Evolutionary conservation across 2,797 vertebrate species (phyloP), one percentile per base, ranked within the genome.

Genomic region (Percopsis omiscomaycus): DNA sequence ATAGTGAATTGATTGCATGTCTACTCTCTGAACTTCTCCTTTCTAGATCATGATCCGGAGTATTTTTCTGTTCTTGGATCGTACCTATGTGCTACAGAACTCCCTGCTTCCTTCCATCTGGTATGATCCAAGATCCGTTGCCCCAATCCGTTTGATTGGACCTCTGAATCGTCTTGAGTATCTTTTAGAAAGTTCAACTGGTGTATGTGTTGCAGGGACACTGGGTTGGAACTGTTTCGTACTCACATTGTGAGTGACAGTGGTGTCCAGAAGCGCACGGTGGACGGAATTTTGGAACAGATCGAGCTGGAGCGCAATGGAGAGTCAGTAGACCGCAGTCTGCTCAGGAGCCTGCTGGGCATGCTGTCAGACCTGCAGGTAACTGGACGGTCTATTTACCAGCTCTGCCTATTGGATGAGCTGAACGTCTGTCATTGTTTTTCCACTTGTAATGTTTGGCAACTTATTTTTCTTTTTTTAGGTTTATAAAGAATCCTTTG

Each of bases 311-410:
- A 99, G 77, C 92, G 98, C 14, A 99, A 92, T 29, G 97, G 98
- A 15, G 98, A 99, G 81, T 95, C 97, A 3, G 92, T 98, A 0
- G 97, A 98, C 74, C 95, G 97, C 73, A 98, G 95, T 83, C 91
- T 99, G 68, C 93, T 99, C 70, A 91, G 98, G 75, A 99, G 97
- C 83, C 94, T 99, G 11, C 90, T 99, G 64, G 98, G 96, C 85
- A 99, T 99, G 98, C 93, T 99, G 12, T 98, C 97, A 75, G 97
- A 98, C 84, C 90, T 99, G 68, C 98, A 99, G 93, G 98, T 98
- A 91, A n/a, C 45, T 16, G 28, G 30, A 56, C 44, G 3, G 0
- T 14, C n/a, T 52, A 15, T 57, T 49, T 1, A 4, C 5, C 14
- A 15, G 0, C 49, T 27, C n/a, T n/a, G 2, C 11, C 45, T 29